Base-by-base conservation (phyloP, 2,888 invertebrate genomes). In the Cantharis flavilabris region DNA sequence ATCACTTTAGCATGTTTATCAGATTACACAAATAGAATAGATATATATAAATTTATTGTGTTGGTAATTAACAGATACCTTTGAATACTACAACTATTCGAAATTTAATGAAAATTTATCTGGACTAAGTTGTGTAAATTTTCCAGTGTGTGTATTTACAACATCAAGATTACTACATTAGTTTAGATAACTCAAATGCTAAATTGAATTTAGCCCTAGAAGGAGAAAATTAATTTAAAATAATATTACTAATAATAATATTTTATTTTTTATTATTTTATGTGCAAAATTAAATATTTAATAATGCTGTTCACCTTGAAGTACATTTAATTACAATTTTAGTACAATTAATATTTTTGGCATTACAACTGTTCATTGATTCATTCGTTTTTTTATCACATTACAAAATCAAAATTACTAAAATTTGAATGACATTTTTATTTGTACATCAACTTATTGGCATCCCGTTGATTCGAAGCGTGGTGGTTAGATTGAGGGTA, bases 31-130 rank as follows among this genome's bases (percentile, higher is more conserved):
- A 72, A 77, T 75, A 65, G 72, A 63, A 71, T 26, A 74, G 77
- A 77, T 77, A 75, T 62, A 69, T 62, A 49, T 65, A 62, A 72
- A 78, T 78, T 78, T 76, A 78, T 78, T 75, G 78, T 73, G 75
- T 71, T 73, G 71, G 76, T 76, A 78, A 78, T 78, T 78, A 78
- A 78, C 75, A 73, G 73, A 78, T 78, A 72, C 73, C 75, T 77
- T 72, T 75, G 69, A 75, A 73, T 71, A 74, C 69, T 69, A 71
- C 49, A 49, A 16, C 49, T 49, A 49, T 49, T 49, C 49, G 7
- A 49, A 49, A 49, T 49, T 49, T 49, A 49, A 49, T 49, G 49
- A 49, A 49, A 49, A n/a, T 49, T 49, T 13, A 49, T 49, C n/a
- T n/a, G 10, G n/a, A 49, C 49, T 49, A 49, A 49, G 49, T 49